Conservation (phyloP, 2,888 invertebrate genomes). For the Drosophila mettleri region DNA sequence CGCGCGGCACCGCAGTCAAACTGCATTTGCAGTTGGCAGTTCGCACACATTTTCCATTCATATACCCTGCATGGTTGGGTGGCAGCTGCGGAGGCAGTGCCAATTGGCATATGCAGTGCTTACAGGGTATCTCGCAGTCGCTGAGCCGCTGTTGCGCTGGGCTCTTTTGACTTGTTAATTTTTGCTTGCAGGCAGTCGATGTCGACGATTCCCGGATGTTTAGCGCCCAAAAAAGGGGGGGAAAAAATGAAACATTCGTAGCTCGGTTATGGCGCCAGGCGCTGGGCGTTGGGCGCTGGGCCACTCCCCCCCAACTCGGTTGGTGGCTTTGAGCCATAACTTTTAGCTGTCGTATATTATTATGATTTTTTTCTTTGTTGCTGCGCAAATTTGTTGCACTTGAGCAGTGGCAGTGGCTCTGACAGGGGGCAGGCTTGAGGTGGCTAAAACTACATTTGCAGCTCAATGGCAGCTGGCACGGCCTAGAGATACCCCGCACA, state of each 20-base stretch:
- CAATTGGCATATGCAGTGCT: background rate
- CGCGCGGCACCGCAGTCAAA: constrained; percentile 18
- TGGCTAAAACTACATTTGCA: background rate
- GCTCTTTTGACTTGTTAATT: constrained; percentile 48
- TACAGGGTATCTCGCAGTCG: constrained; percentile 1
- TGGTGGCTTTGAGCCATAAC: constrained; percentile 42
- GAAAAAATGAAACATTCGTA: too few relatives aligned
- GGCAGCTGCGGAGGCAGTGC: too few relatives aligned
- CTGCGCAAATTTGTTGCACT: constrained; percentile 52
- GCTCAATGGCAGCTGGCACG: too few relatives aligned
- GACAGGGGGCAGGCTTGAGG: background rate
- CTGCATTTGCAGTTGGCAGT: constrained; percentile 27
- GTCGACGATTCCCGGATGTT: constrained; percentile 67
- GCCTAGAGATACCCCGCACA: background rate
- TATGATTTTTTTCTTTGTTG: constrained; percentile 19
- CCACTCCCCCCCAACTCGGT: background rate
- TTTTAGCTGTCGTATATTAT: constrained; percentile 62
- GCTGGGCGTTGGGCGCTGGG: too few relatives aligned
- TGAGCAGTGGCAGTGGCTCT: background rate
- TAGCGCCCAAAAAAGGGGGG: constrained; percentile 41
- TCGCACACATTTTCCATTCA: constrained; percentile 31
- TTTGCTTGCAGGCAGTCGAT: constrained; percentile 60
- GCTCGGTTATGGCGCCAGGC: constrained; percentile 36
- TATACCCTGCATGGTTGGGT: constrained; percentile 10
- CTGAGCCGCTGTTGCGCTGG: fast-evolving